Evolutionary conservation across 2,113 vertebrate genomes (phyloP).

Genomic region (Microcebus jonahi): DNA sequence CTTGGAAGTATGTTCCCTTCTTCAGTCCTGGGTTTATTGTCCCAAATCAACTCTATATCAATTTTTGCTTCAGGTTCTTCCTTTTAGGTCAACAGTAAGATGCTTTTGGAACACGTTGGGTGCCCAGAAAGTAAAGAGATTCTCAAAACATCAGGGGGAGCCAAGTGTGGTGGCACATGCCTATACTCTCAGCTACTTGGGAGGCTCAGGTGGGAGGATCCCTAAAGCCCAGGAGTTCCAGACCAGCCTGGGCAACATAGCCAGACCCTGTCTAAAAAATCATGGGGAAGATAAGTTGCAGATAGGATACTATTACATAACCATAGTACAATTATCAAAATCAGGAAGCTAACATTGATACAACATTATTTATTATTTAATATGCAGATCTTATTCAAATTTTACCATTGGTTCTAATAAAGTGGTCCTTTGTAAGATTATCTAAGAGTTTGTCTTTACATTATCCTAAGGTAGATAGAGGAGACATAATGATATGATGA

Average conservation of each 20-base stretch:
- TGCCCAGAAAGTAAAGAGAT: background rate
- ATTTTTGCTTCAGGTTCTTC: too few relatives aligned
- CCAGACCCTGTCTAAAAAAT: background rate
- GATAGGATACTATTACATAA: background rate
- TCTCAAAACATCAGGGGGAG: background rate
- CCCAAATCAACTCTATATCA: too few relatives aligned
- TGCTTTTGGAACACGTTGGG: background rate
- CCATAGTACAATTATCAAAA: background rate
- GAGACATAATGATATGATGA: background rate
- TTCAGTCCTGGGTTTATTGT: too few relatives aligned
- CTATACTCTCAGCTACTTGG: too few relatives aligned
- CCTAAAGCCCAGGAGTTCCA: too few relatives aligned
- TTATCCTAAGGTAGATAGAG: background rate
- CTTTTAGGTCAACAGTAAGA: background rate
- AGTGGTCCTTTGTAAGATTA: background rate
- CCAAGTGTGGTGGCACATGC: too few relatives aligned
- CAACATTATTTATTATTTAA: background rate
- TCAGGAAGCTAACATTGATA: background rate
- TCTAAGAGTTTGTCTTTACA: background rate
- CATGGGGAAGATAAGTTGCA: background rate
- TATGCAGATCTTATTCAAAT: background rate
- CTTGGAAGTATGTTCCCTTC: too few relatives aligned
- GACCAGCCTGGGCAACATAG: too few relatives aligned
- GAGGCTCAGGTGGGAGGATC: too few relatives aligned
- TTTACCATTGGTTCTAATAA: background rate